These are phyloP conservation scores for Poecile atricapillus DNA, from an alignment of 2,113 vertebrate genomes.

Conservation along the genomic window DNA sequence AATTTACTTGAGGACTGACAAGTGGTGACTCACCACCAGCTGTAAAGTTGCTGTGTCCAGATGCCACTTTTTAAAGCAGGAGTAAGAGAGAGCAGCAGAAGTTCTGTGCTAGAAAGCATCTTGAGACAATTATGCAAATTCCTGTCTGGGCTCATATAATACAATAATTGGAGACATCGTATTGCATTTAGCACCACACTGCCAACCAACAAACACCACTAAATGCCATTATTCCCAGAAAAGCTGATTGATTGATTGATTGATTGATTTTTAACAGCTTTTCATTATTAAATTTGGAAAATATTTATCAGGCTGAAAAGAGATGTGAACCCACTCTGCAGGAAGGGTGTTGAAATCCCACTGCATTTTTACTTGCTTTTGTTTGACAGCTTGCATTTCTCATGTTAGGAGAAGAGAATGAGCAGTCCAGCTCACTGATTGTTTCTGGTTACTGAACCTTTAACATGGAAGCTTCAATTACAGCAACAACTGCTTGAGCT, in stretches of 20 bases:
- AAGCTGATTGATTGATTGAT: background rate
- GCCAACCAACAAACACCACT: background rate
- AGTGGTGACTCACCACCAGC: background rate
- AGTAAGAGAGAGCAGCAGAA: background rate
- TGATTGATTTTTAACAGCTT: background rate
- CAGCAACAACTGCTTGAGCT: background rate
- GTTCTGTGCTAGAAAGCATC: background rate
- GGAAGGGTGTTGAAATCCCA: background rate
- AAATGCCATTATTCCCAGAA: background rate
- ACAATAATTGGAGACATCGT: background rate
- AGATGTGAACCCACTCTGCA: background rate
- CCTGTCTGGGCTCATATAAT: background rate
- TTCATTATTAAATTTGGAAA: background rate
- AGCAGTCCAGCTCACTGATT: background rate
- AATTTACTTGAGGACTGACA: background rate
- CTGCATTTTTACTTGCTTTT: background rate
- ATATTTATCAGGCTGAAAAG: background rate
- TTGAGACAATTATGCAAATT: background rate
- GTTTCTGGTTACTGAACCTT: background rate
- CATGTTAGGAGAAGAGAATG: background rate
- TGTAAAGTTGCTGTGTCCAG: background rate
- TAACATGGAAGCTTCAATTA: background rate
- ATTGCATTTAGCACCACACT: background rate
- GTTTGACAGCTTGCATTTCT: background rate
- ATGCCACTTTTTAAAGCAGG: background rate